These are phyloP conservation scores for Chromobotia macracanthus DNA, from an alignment of 2,797 vertebrate genomes.

Conservation along the genomic window DNA sequence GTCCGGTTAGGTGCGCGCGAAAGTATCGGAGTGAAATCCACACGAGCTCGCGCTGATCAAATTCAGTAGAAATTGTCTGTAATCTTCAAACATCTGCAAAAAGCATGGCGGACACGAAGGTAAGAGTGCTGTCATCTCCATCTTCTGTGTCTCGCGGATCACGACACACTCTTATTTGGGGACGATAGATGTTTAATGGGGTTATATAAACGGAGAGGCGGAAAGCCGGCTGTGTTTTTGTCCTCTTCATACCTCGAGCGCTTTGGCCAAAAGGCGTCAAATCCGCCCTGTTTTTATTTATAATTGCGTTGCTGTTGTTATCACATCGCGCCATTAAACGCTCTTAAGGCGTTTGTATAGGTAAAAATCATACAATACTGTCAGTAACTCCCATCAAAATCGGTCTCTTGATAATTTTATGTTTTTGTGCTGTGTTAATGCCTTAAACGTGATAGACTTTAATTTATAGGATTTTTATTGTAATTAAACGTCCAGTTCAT, in stretches of 20 bases:
- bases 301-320: neutral
- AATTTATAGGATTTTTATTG: neutral
- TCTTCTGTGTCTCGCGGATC: neutral
- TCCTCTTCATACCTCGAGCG: neutral
- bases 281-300: neutral
- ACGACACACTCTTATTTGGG: slow-evolving; percentile 58
- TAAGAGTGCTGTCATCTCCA: slow-evolving; percentile 62
- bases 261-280: too few species aligned
- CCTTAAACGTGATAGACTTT: neutral
- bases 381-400: neutral
- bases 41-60: slow-evolving; percentile 28
- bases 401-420: neutral
- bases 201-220: neutral
- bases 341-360: neutral
- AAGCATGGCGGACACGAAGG: slow-evolving; percentile 92
- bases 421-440: neutral
- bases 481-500: neutral
- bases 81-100: slow-evolving; percentile 81
- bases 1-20: slow-evolving; percentile 53
- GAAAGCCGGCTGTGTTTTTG: slow-evolving; percentile 22
- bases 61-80: neutral
- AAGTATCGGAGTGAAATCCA: slow-evolving; percentile 39
- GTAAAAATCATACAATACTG: neutral
- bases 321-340: neutral
- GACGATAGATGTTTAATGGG: slow-evolving; percentile 32